Conservation (phyloP, 1,140 invertebrate species). For the Zaprionus vittiger region DNA sequence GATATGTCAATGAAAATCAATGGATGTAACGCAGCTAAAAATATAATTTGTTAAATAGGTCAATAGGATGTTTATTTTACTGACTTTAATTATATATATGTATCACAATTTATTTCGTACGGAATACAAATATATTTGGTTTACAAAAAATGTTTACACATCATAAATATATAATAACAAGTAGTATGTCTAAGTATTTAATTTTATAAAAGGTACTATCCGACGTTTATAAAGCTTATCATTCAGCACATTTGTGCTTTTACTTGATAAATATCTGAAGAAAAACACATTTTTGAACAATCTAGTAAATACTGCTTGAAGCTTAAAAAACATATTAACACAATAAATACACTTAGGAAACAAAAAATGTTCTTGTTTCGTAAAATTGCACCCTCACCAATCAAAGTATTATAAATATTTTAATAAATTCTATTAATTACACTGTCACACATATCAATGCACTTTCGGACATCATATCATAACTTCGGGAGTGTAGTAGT, state of each 20-base stretch:
- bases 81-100: conserved; percentile 28
- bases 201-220: conserved; percentile 13
- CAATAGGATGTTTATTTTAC: conserved; percentile 3
- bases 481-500: not conserved
- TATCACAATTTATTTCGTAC: conserved; percentile 46
- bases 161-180: conserved; percentile 18
- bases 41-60: not conserved
- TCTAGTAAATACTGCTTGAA: conserved; percentile 61
- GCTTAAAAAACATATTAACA: conserved; percentile 22
- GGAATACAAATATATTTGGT: conserved; percentile 42
- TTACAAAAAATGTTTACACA: conserved; percentile 7
- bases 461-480: not conserved
- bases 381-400: conserved; percentile 1
- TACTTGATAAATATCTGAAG: not conserved
- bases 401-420: not conserved
- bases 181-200: not conserved
- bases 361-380: not conserved
- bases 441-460: not conserved
- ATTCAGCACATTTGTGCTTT: conserved; percentile 1
- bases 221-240: conserved; percentile 21
- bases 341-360: not conserved
- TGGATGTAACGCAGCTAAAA: not conserved
- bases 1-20: not conserved
- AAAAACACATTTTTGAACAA: not conserved
- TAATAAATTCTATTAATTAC: not conserved